These are phyloP conservation scores for Ariopsis seemanni DNA, from an alignment of 2,113 vertebrate genomes.

Conservation along the genomic window DNA sequence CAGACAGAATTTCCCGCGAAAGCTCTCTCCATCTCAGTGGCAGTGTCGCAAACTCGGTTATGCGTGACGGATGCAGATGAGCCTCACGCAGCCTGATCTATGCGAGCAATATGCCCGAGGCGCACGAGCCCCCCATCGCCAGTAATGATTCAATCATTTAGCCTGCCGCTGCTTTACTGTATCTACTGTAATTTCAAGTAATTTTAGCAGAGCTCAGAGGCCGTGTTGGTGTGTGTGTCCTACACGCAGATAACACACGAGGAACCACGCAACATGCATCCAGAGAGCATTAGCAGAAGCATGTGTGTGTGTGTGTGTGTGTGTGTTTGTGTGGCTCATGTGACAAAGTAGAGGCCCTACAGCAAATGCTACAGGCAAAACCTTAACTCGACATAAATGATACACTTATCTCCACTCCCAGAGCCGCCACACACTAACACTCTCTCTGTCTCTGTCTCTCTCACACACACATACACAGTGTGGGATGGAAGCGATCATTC, in stretches of 20 bases:
- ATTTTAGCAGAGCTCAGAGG: slow-evolving; percentile 27
- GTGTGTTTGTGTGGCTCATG: neutral
- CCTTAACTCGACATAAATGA: slow-evolving; percentile 49
- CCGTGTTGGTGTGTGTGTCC: slow-evolving; percentile 36
- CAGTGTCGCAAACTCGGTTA: slow-evolving; percentile 51
- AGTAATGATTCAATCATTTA: slow-evolving; percentile 72
- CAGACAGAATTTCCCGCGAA: slow-evolving; percentile 43
- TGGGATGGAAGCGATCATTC: slow-evolving; percentile 51
- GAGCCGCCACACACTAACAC: slow-evolving; percentile 7
- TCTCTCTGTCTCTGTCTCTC: neutral
- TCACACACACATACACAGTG: slow-evolving; percentile 14
- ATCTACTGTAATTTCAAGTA: slow-evolving; percentile 59
- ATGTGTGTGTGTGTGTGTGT: neutral
- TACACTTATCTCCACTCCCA: slow-evolving; percentile 36
- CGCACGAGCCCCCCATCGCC: slow-evolving; percentile 69
- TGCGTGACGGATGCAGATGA: slow-evolving; percentile 55
- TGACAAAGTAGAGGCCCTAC: slow-evolving; percentile 63
- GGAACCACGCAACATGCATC: slow-evolving; percentile 29
- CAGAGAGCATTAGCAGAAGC: slow-evolving; percentile 31
- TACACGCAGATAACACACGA: slow-evolving; percentile 33
- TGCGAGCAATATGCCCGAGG: slow-evolving; percentile 79
- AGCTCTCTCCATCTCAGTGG: slow-evolving; percentile 41
- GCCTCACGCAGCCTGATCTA: slow-evolving; percentile 75
- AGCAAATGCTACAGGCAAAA: slow-evolving; percentile 46
- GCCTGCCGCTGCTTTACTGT: slow-evolving; percentile 66